Conservation (phyloP, 1,140 invertebrate genomes). For the Leptestheria dahalacensis region DNA sequence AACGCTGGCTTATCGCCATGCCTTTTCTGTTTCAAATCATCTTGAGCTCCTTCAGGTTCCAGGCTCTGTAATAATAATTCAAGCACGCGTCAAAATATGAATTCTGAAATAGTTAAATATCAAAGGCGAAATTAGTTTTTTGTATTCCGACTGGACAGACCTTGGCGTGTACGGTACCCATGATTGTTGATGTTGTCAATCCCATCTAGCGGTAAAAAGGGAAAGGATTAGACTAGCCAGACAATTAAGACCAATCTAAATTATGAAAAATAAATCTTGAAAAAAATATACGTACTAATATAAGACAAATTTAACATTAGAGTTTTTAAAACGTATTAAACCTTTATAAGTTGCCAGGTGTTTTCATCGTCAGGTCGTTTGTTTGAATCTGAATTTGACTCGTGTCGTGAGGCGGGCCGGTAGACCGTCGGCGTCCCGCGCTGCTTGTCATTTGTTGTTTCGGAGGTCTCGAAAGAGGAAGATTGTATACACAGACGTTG, state of each 20-base stretch:
- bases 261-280: neutral
- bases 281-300: neutral
- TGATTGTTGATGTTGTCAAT: neutral
- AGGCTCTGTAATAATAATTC: too few relatives aligned
- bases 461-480: neutral
- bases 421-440: neutral
- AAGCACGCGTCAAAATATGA: too few relatives aligned
- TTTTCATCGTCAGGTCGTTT: neutral
- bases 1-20: too few relatives aligned
- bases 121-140: neutral
- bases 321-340: neutral
- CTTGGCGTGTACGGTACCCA: slow-evolving; percentile 9
- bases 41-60: too few relatives aligned
- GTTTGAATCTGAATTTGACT: neutral
- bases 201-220: neutral
- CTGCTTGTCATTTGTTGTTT: neutral
- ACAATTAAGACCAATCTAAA: neutral
- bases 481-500: too few relatives aligned
- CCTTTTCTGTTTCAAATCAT: too few relatives aligned
- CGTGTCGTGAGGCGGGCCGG: neutral
- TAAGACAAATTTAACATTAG: neutral
- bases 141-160: neutral
- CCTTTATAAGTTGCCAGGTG: neutral
- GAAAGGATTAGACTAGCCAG: neutral
- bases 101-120: too few relatives aligned